Evolutionary conservation across 2,113 vertebrate species (phyloP), one percentile per base, ranked within the genome.

Genomic region (Anarhynchus alexandrinus): DNA sequence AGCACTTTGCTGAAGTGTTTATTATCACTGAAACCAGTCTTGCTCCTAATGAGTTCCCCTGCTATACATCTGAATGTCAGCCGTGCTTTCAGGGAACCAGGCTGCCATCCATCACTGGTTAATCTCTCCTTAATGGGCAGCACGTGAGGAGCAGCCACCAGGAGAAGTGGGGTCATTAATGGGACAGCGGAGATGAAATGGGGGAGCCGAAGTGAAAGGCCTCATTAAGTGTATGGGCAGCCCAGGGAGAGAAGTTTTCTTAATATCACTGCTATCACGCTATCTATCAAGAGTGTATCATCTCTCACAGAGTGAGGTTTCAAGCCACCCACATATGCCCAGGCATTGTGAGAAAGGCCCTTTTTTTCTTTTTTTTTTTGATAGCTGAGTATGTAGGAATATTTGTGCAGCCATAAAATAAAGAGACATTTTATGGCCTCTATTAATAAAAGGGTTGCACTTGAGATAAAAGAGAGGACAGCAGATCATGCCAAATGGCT

Each of bases 61-160:
- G 42, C 42, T 57, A 38, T 71, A 70, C 32, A 71, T 59, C 58
- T 5, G 17, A 90, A 88, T 55, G 64, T n/a, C 88, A 90, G 74
- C 55, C 0, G 0, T 25, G 64, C 76, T 96, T 92, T 43, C 82
- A 84, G 72, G 80, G 80, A 71, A 36, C 15, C 45, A 27, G 51
- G n/a, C 80, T 88, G 59, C 51, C 67, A 78, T 94, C 54, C 59
- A 64, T 92, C 92, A 88, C 61, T 36, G 20, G 36, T 77, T 96
- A 93, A 97, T 95, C 65, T 81, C 26, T 55, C 65, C 80, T 84
- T 88, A 92, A 96, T 71, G 76, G 90, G 86, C 69, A 88, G 80
- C 94, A 81, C 1, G 1, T 74, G 86, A 90, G 80, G 64, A 92
- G 71, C 70, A 93, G 74, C 71, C 64, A 83, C 62, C 70, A 82